These are phyloP conservation scores for Mesorhabditis spiculigera DNA, from an alignment of 2,888 invertebrate genomes.

Conservation along the genomic window DNA sequence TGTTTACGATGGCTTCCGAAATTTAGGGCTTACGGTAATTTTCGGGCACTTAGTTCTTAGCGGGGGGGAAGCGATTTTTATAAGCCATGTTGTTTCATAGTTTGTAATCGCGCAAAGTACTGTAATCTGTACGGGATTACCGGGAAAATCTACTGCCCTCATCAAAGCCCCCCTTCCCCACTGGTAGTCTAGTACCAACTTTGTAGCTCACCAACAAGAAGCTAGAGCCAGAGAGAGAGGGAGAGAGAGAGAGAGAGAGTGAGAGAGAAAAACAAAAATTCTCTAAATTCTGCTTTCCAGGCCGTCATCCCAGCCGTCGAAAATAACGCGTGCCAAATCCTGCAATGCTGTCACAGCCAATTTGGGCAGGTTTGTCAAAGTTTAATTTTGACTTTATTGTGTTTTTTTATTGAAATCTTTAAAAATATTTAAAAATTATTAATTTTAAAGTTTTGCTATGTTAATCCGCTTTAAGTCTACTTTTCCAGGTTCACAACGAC, in stretches of 20 bases:
- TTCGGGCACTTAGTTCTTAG: too few relatives aligned
- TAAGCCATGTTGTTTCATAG: background rate
- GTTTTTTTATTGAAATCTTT: background rate
- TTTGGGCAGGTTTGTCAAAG: background rate
- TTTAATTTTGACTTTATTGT: background rate
- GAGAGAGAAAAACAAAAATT: background rate
- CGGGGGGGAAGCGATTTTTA: background rate
- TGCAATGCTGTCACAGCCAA: background rate
- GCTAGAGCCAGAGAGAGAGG: too few relatives aligned
- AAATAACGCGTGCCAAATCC: background rate
- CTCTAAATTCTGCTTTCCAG: background rate
- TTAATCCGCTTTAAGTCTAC: background rate
- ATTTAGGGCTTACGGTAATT: too few relatives aligned
- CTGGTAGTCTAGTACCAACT: too few relatives aligned
- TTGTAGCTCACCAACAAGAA: too few relatives aligned
- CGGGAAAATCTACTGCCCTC: too few relatives aligned
- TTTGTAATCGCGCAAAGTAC: too few relatives aligned
- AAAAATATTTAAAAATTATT: too few relatives aligned
- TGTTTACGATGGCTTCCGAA: too few relatives aligned
- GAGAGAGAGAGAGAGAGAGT: too few relatives aligned
- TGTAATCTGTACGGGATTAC: too few relatives aligned
- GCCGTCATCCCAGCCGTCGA: slow-evolving; percentile 5
- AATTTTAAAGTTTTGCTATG: background rate
- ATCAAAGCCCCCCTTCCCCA: background rate
- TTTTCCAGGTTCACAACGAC: background rate